Conservation (phyloP, 2,797 vertebrate genomes). For the Aldrovandia affinis region DNA sequence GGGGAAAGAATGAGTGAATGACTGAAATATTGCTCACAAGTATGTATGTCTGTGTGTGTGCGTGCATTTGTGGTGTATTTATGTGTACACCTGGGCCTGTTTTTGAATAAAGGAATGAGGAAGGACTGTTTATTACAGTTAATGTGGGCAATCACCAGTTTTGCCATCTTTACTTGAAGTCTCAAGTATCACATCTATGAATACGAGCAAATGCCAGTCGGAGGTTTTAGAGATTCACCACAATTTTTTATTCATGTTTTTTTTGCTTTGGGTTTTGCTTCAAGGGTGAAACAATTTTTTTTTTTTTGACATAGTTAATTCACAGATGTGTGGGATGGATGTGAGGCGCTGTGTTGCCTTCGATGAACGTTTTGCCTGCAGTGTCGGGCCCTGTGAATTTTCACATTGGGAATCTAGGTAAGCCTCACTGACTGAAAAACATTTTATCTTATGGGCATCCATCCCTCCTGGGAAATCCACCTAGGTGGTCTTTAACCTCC, state of each 20-base stretch:
- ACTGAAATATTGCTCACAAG: no score
- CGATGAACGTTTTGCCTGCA: constrained; percentile 39
- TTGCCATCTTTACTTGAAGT: no score
- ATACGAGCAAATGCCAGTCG: no score
- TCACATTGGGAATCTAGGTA: constrained; percentile 52
- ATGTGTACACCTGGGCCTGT: no score
- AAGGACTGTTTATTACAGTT: no score
- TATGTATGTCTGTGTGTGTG: no score
- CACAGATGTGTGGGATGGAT: neutral
- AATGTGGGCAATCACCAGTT: no score
- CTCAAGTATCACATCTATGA: no score
- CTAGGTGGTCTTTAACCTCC: constrained; percentile 69
- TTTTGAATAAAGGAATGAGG: no score
- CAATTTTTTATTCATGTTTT: no score
- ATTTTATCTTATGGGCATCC: constrained; percentile 66
- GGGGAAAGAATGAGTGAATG: no score
- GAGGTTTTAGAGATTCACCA: neutral
- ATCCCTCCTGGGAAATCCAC: constrained; percentile 67
- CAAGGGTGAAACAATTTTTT: neutral
- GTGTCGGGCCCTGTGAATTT: constrained; percentile 45
- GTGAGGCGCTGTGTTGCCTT: neutral
- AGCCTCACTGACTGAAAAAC: constrained; percentile 63
- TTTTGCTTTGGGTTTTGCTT: constrained; percentile 1
- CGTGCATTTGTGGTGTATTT: no score
- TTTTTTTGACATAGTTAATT: constrained; percentile 8